Base-by-base conservation (phyloP, 2,113 vertebrate species). In the Melospiza melodia region DNA sequence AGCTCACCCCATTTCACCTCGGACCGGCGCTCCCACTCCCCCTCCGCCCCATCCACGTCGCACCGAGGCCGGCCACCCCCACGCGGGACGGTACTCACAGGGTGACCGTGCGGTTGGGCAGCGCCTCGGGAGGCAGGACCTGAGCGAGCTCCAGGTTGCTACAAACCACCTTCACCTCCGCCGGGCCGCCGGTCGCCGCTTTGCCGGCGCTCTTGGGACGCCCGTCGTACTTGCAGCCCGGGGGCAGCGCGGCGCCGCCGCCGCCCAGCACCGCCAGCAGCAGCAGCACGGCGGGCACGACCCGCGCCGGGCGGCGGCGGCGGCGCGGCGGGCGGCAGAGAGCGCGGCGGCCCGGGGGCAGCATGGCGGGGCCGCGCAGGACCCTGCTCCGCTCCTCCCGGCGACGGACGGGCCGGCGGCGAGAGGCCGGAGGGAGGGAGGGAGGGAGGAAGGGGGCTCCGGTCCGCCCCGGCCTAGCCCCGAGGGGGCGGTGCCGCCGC, bases 61-160 rank as follows among this genome's bases (percentile, higher is more conserved):
- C 86, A 7, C n/a, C 31, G 9, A 67, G 35, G 37, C 15, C 9
- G 12, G 41, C 37, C n/a, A 18, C 68, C n/a, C 48, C 67, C 51
- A 3, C 10, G 37, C 31, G 4, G 27, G 33, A 27, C 57, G 80
- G 79, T 99, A 99, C 99, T 99, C 97, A 99, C 99, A 99, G 98
- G 37, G 98, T 98, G 96, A 98, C 98, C 23, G 99, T 99, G 92
- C 98, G 97, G 98, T 99, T 99, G 83, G 99, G 98, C 81, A 99
- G 98, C 49, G 98, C 96, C 69, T 98, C 98, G 31, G 98, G 96
- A 31, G 98, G 98, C 74, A 98, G 85, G 95, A 99, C 98, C 95
- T 98, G 98, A 86, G 97, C 98, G 74, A 99, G 98, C 92, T 99
- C 99, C 98, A 99, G 98, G 97, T 98, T 99, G 97, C 98, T 99